A percentile compares a stretch with the other conserved stretches of the same genome.
phyloP scores from a whole-genome alignment of 2,113 vertebrate genomes.

The Poecile atricapillus region DNA sequence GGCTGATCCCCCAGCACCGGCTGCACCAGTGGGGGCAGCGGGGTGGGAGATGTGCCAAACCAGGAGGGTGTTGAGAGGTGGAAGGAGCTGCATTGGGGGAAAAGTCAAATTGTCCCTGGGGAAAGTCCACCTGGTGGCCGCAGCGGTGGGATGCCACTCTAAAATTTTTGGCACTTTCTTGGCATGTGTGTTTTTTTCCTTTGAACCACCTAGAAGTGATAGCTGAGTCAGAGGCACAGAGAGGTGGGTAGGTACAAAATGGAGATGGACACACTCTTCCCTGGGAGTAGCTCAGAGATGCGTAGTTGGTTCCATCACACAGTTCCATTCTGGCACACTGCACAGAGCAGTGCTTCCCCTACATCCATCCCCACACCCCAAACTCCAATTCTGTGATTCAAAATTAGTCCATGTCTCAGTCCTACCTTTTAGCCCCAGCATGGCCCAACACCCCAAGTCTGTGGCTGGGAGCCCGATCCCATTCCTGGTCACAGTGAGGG shows the following conservation, averaged over 20 bases:
- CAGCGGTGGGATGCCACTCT: neutral
- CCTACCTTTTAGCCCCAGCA: neutral
- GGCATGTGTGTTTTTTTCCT: neutral
- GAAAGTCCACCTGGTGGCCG: fast-evolving
- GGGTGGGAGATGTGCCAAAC: constrained; percentile 29
- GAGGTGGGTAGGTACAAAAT: neutral
- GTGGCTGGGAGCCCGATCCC: neutral
- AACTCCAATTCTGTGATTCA: neutral
- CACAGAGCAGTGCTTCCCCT: neutral
- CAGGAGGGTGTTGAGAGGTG: neutral
- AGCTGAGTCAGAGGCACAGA: neutral
- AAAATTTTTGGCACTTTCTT: neutral
- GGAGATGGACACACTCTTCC: neutral
- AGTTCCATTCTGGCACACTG: fast-evolving
- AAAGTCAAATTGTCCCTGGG: neutral
- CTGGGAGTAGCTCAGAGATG: neutral
- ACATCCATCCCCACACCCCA: neutral
- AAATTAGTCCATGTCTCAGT: neutral
- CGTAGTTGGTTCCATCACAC: neutral
- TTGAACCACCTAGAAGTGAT: neutral
- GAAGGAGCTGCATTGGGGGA: neutral
- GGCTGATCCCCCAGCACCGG: neutral
- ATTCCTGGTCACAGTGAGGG: neutral
- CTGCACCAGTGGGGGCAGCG: neutral
- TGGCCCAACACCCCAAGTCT: fast-evolving